These are phyloP conservation scores for Acanthacorydalis orientalis DNA, from an alignment of 2,888 invertebrate genomes.

Conservation along the genomic window DNA sequence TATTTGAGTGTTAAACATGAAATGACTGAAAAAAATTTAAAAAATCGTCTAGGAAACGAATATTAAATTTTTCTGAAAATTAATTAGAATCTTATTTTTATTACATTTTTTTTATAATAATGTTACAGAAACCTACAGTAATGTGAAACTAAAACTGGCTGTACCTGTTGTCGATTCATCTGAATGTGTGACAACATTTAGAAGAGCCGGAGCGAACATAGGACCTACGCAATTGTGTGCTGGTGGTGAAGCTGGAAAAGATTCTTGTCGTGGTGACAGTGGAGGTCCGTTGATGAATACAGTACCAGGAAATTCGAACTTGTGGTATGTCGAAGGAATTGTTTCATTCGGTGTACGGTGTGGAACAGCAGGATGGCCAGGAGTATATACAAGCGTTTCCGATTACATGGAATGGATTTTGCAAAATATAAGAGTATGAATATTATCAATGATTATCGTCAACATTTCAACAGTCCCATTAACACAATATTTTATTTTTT, in stretches of 20 bases:
- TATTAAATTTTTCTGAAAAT: no score
- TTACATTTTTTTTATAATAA: slow-evolving; percentile 6
- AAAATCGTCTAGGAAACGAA: no score
- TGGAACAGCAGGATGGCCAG: slow-evolving; percentile 46
- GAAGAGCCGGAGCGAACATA: slow-evolving; percentile 27
- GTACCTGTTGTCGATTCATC: slow-evolving; percentile 34
- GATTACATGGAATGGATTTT: slow-evolving; percentile 46
- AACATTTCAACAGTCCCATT: no score
- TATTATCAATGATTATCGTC: no score
- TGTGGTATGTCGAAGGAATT: slow-evolving; percentile 42
- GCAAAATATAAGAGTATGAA: slow-evolving; percentile 12
- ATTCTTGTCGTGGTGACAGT: slow-evolving; percentile 60
- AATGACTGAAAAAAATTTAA: no score
- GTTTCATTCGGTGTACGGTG: slow-evolving; percentile 51
- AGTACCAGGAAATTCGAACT: slow-evolving; percentile 20
- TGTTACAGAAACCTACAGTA: slow-evolving; percentile 30
- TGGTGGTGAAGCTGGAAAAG: slow-evolving; percentile 46
- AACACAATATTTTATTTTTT: no score
- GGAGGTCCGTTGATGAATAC: slow-evolving; percentile 58
- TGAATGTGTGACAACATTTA: slow-evolving; percentile 32
- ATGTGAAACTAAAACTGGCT: slow-evolving; percentile 44
- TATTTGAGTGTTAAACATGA: no score
- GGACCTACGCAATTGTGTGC: slow-evolving; percentile 47
- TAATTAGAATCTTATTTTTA: background rate
- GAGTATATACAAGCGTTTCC: slow-evolving; percentile 46